Percentiles rank a stretch among this genome's conserved stretches.
Conservation (phyloP, 2,888 invertebrate genomes). For the Torymus tubicola region DNA sequence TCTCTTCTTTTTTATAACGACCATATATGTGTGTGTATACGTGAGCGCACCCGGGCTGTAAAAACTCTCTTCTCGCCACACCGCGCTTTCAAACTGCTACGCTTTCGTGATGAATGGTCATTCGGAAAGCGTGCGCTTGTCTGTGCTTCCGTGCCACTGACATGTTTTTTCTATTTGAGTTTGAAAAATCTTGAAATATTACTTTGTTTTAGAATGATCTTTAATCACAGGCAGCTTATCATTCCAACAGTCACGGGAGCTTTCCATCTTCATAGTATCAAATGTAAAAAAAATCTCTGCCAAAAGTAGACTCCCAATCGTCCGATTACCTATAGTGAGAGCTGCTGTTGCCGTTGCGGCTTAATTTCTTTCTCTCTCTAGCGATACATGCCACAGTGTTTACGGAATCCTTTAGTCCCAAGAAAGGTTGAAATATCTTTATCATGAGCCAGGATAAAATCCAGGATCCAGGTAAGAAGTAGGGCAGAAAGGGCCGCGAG, state of each 20-base stretch:
- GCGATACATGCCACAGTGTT: not conserved
- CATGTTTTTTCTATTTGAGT: not conserved
- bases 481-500: too few species aligned
- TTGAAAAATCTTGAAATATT: not conserved
- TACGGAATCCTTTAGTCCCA: not conserved
- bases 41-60: not conserved
- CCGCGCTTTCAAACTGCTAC: constrained; percentile 27
- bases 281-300: too few species aligned
- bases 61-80: not conserved
- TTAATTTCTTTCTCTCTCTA: constrained; percentile 8
- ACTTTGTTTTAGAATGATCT: too few species aligned
- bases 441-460: too few species aligned
- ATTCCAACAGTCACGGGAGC: too few species aligned
- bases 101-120: constrained; percentile 25
- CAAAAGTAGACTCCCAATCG: too few species aligned
- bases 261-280: too few species aligned
- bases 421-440: not conserved
- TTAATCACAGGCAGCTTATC: too few species aligned
- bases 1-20: not conserved
- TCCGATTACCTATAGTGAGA: constrained; percentile 38
- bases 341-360: constrained; percentile 14
- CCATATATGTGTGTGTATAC: not conserved
- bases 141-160: too few species aligned
- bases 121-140: not conserved
- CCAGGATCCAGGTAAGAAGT: too few species aligned